phyloP scores from a whole-genome alignment of 2,797 vertebrate species.

The Enteromius anoplus region DNA sequence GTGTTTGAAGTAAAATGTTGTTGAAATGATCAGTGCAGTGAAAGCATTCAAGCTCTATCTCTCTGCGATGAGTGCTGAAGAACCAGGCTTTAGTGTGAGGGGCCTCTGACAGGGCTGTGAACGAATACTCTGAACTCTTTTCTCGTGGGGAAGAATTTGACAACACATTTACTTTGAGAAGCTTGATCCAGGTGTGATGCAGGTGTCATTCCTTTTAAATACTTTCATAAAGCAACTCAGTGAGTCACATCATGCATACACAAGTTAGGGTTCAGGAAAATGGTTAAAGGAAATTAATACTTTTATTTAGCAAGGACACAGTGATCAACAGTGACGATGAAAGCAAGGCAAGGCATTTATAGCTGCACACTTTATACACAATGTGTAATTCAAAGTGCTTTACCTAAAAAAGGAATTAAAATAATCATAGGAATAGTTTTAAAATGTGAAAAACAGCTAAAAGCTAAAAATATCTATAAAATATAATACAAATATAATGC shows the following conservation, averaged over 20 bases:
- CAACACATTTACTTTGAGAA: conserved; percentile 10
- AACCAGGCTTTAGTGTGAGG: not conserved
- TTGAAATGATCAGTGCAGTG: conserved; percentile 4
- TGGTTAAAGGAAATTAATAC: not conserved
- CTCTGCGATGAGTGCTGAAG: conserved; percentile 2
- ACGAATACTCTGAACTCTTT: conserved; percentile 19
- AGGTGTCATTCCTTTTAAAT: conserved; percentile 33
- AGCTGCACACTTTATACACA: not conserved
- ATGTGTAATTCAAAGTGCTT: not conserved
- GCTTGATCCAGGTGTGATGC: conserved; percentile 18
- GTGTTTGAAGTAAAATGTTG: conserved; percentile 17
- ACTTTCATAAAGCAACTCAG: not conserved
- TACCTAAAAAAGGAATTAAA: not conserved
- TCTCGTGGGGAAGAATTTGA: not conserved
- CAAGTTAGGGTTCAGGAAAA: not conserved
- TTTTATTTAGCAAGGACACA: not conserved
- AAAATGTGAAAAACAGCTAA: not conserved
- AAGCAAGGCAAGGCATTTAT: not conserved
- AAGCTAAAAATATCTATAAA: too few species aligned
- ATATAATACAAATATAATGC: not conserved
- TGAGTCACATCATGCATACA: not conserved
- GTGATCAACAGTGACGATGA: not conserved
- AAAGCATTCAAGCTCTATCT: conserved; percentile 20
- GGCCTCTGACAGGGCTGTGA: not conserved
- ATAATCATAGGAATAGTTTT: not conserved